phyloP scores from a whole-genome alignment of 1,140 invertebrate species.

The Cotesia chilonis region DNA sequence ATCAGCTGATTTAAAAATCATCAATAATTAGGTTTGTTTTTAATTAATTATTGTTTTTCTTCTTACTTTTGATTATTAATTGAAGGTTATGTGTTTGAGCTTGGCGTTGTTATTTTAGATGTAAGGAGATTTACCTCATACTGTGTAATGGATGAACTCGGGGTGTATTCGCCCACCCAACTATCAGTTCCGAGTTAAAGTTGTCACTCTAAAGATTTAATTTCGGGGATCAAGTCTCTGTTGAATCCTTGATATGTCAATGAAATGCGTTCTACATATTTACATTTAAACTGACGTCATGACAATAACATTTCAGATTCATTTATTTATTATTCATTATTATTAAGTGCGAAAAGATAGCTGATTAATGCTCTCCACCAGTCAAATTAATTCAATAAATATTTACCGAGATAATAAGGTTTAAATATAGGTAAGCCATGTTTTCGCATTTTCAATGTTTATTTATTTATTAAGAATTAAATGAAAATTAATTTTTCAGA shows the following conservation, averaged over 20 bases:
- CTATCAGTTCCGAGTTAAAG: conserved; percentile 49
- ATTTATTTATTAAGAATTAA: too few relatives aligned
- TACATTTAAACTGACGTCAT: conserved; percentile 15
- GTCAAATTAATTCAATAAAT: too few relatives aligned
- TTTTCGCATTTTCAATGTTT: too few relatives aligned
- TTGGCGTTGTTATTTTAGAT: background rate
- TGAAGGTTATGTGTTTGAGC: background rate
- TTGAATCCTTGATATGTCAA: conserved; percentile 6
- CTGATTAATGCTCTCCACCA: too few relatives aligned
- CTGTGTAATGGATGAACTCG: conserved; percentile 12
- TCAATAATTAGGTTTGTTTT: too few relatives aligned
- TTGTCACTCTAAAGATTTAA: conserved; percentile 51
- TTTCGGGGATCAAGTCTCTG: conserved; percentile 40
- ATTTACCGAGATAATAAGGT: too few relatives aligned
- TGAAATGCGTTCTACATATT: conserved; percentile 10
- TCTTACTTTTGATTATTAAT: background rate
- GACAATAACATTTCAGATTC: background rate
- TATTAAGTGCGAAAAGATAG: conserved; percentile 1
- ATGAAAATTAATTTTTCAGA: too few relatives aligned
- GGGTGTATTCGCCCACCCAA: conserved; percentile 20
- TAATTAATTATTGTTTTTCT: background rate
- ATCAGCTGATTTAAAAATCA: too few relatives aligned
- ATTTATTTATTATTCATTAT: conserved; percentile 20
- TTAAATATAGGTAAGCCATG: too few relatives aligned
- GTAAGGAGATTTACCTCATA: conserved; percentile 15